Evolutionary conservation across 2,888 invertebrate genomes (phyloP), one percentile per base, ranked within the genome.

Genomic region (Coleophora flavipennella): DNA sequence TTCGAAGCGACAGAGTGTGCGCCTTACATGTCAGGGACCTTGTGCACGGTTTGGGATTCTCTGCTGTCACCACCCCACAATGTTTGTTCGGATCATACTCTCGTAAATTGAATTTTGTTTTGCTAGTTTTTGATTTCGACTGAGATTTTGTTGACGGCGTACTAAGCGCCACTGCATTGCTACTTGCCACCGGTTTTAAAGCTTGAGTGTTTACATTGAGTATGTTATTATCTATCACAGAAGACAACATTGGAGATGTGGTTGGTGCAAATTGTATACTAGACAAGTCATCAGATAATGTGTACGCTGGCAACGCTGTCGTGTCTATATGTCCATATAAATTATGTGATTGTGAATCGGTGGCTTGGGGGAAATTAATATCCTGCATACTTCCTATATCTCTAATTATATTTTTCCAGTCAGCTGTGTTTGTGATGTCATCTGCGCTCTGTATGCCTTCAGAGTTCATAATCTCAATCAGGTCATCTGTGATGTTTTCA

Each of bases 21-120:
- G 88, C 87, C 59, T 89, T 89, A 57, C 89, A 91, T 33, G 93
- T 93, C 40, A 94, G 86, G 13, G 93, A 93, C 43, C 94, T 83
- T 37, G 93, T 92, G 67, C 94, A 94, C 0, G 92, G 92, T 55
- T 90, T 90, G 3, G 86, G 85, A 46, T 87, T 89, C 49, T 91
- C 92, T 1, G 85, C 87, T 39, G 87, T 89, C 52, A 88, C 74
- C 11, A 94, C 94, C 2, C 94, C 95, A 67, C 94, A 94, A 64
- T 94, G 94, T 51, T 91, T 89, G 64, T 94, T 91, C 12, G 94
- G 90, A 69, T 94, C 92, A 73, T 92, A 94, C 62, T 92, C 91
- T 44, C 92, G 85, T 46, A 86, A 80, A 50, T 73, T 76, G 52
- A 78, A 76, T 55, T 84, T 85, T 42, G 75, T 70, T 56, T 83